These are phyloP conservation scores for Euura lappo DNA, from an alignment of 1,140 invertebrate species.

Conservation along the genomic window DNA sequence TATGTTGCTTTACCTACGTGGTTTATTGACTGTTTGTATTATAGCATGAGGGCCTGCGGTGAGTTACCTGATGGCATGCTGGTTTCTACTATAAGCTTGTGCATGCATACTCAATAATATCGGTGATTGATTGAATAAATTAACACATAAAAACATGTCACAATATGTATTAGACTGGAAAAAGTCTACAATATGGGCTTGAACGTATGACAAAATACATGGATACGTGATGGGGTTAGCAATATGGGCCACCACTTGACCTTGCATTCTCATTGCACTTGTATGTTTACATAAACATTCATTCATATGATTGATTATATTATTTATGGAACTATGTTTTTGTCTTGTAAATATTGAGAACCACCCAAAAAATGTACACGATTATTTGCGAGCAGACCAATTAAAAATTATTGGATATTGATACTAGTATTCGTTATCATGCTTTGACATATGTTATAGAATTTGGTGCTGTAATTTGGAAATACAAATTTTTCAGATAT, in stretches of 20 bases:
- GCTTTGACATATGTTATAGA: too few relatives aligned
- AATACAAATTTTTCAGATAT: too few relatives aligned
- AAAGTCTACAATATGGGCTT: not conserved
- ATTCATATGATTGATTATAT: not conserved
- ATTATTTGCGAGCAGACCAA: not conserved
- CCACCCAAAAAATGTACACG: not conserved
- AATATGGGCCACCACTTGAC: not conserved
- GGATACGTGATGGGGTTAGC: not conserved
- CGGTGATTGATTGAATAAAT: not conserved
- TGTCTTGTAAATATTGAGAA: not conserved
- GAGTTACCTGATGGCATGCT: not conserved
- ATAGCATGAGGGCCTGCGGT: not conserved
- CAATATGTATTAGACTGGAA: not conserved
- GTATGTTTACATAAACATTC: not conserved
- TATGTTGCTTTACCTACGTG: not conserved
- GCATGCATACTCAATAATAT: not conserved
- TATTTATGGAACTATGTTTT: not conserved
- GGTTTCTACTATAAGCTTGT: not conserved
- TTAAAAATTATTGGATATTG: not conserved
- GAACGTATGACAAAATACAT: too few relatives aligned
- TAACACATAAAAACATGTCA: not conserved
- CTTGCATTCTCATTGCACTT: conserved; percentile 5
- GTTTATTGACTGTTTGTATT: not conserved
- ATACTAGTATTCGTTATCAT: not conserved
- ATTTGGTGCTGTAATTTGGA: not conserved